phyloP scores from a whole-genome alignment of 2,797 vertebrate genomes.

The Tamandua tetradactyla region DNA sequence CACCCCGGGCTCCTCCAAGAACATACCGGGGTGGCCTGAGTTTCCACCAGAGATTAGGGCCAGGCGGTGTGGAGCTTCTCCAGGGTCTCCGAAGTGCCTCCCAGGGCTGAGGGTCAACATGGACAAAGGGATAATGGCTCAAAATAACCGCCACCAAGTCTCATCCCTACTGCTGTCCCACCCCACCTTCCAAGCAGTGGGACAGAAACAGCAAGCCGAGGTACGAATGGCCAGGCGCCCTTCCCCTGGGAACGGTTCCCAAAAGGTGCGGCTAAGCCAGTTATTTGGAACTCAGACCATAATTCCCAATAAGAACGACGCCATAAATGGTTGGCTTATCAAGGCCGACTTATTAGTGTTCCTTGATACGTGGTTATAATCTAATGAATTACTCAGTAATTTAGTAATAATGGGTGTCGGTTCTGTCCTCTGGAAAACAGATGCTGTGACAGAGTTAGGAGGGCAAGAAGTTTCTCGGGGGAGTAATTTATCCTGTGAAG shows the following conservation, averaged over 20 bases:
- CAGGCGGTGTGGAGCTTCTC: neutral
- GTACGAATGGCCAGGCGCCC: neutral
- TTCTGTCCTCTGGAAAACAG: neutral
- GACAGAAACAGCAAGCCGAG: neutral
- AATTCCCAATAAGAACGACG: neutral
- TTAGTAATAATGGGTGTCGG: neutral
- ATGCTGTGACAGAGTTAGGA: neutral
- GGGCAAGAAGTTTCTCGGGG: neutral
- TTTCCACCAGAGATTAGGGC: neutral
- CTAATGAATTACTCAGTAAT: neutral
- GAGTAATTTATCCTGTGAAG: neutral
- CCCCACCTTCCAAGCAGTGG: neutral
- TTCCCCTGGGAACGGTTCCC: neutral
- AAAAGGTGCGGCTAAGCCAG: neutral
- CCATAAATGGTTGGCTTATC: neutral
- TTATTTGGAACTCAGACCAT: neutral
- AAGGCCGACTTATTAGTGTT: neutral
- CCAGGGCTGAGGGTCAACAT: neutral
- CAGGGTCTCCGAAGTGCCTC: neutral
- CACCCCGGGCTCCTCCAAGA: neutral
- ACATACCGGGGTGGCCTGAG: neutral
- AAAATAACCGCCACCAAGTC: neutral
- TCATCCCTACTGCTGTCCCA: neutral
- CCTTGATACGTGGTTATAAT: neutral
- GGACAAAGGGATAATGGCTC: neutral